phyloP scores from a whole-genome alignment of 1,140 invertebrate genomes.

The Dolichoris vasculosae region DNA sequence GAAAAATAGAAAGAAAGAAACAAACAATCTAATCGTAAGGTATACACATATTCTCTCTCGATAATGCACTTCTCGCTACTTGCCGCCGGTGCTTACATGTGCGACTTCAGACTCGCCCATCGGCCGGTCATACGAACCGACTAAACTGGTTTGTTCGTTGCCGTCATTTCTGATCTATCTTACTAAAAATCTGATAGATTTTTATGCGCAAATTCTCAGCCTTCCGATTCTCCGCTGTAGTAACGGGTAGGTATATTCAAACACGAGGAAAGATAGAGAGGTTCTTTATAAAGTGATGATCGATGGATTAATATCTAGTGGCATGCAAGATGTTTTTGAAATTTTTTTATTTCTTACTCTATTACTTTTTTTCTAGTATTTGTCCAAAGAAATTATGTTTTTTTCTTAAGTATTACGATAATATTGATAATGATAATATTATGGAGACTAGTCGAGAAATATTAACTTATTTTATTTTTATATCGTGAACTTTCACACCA shows the following conservation, averaged over 20 bases:
- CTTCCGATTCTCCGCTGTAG: background rate
- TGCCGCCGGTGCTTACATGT: conserved; percentile 15
- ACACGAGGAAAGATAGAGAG: background rate
- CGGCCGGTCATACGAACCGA: conserved; percentile 69
- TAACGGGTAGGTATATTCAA: background rate
- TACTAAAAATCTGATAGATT: conserved; percentile 72
- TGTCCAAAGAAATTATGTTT: background rate
- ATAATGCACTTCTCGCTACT: conserved; percentile 37
- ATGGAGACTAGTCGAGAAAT: background rate
- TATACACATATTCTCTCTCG: no score
- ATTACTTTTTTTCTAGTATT: background rate
- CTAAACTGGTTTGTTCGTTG: conserved; percentile 70
- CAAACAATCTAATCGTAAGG: no score
- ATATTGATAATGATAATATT: background rate
- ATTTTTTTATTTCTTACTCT: background rate
- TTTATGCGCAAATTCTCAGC: conserved; percentile 44
- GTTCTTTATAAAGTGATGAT: background rate
- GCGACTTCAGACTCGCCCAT: conserved; percentile 30
- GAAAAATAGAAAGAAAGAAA: background rate
- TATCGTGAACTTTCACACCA: background rate
- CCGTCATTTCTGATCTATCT: conserved; percentile 67
- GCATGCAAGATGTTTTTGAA: background rate
- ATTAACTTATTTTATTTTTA: background rate
- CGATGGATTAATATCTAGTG: conserved; percentile 11
- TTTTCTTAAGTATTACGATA: background rate